These are phyloP conservation scores for Phylloscopus collybita DNA, from an alignment of 2,797 vertebrate species.

Conservation along the genomic window DNA sequence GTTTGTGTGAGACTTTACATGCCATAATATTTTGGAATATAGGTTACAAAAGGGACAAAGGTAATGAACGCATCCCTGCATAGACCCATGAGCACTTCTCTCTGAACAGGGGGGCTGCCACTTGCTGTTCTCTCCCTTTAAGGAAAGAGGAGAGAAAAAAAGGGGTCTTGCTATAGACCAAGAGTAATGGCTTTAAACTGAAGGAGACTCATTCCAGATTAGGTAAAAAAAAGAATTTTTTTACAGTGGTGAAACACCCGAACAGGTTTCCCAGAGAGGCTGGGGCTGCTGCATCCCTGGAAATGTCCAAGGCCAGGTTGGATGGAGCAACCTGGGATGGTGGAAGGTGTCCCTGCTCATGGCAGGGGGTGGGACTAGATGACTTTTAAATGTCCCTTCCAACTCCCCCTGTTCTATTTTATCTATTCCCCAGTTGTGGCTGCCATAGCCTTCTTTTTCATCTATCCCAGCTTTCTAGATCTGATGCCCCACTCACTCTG, in stretches of 20 bases:
- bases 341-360: neutral
- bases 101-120: neutral
- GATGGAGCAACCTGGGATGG: neutral
- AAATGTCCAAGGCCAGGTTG: neutral
- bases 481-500: neutral
- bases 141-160: neutral
- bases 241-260: accelerated
- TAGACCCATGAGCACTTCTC: accelerated
- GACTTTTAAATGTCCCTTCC: neutral
- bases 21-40: neutral
- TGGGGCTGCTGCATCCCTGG: neutral
- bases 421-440: neutral
- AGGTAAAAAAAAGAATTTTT: neutral
- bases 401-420: neutral
- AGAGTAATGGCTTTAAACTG: neutral
- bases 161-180: neutral
- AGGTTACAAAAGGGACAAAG: neutral
- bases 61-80: accelerated
- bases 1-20: neutral
- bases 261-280: neutral
- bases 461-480: neutral
- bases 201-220: neutral
- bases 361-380: neutral
- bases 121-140: neutral
- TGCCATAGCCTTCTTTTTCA: neutral